Evolutionary conservation across 2,113 vertebrate species (phyloP).

Genomic region (Monarcha castaneiventris): DNA sequence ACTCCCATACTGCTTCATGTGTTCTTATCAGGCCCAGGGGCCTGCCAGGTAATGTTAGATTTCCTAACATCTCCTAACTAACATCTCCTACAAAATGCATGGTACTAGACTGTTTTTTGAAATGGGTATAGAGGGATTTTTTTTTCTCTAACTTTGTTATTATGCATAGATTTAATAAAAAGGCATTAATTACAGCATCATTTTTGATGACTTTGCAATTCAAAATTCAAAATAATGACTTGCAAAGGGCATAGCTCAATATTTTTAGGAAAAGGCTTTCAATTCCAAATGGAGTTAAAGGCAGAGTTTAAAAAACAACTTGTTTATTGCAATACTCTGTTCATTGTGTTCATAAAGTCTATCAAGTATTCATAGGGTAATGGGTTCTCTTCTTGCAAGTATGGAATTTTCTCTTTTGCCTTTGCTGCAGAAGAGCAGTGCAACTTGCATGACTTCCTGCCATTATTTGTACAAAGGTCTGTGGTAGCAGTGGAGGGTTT

Average conservation of each 20-base stretch:
- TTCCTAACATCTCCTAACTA: not conserved
- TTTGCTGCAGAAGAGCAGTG: not conserved
- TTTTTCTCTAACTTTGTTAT: not conserved
- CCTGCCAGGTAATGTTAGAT: not conserved
- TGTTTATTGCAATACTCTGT: not conserved
- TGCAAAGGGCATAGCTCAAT: not conserved
- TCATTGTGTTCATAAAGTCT: not conserved
- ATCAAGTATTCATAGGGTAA: not conserved
- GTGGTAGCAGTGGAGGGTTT: not conserved
- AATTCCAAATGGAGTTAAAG: not conserved
- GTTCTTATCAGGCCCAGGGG: not conserved
- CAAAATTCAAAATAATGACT: not conserved
- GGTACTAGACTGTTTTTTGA: not conserved
- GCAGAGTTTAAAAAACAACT: not conserved
- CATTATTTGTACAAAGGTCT: not conserved
- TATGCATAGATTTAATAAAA: not conserved
- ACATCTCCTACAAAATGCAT: not conserved
- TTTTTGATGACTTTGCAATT: not conserved
- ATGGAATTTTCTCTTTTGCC: not conserved
- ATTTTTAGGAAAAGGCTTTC: not conserved
- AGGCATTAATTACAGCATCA: not conserved
- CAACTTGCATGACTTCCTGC: not conserved
- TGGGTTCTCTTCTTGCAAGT: not conserved
- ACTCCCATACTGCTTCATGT: not conserved
- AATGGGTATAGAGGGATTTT: accelerated